Conservation (phyloP, 2,113 vertebrate species). For the Bagarius yarrelli region DNA sequence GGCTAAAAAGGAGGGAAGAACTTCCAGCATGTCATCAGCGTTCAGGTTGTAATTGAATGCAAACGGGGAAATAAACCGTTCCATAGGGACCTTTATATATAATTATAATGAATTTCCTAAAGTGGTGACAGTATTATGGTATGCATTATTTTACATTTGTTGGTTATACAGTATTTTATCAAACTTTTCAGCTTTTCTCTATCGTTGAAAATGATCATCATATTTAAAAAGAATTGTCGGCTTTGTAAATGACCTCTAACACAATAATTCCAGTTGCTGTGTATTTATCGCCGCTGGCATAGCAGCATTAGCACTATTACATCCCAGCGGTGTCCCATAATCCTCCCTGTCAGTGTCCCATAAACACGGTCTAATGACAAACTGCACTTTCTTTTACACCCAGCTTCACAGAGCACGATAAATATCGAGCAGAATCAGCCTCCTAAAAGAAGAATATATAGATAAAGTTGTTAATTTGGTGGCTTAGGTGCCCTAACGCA, state of each 20-base stretch:
- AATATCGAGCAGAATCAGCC: constrained; percentile 16
- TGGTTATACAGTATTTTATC: background rate
- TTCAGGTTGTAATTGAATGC: too few relatives aligned
- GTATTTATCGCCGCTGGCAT: constrained; percentile 26
- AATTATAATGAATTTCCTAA: too few relatives aligned
- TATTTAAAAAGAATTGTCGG: background rate
- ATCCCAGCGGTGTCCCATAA: constrained; percentile 27
- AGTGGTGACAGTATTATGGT: too few relatives aligned
- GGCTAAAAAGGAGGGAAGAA: too few relatives aligned
- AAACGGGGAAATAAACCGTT: too few relatives aligned
- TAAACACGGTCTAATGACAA: constrained; percentile 25
- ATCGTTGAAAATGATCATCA: background rate
- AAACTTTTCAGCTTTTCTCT: background rate
- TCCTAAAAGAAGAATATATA: background rate
- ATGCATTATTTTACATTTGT: too few relatives aligned
- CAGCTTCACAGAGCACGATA: constrained; percentile 18
- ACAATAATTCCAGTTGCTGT: background rate
- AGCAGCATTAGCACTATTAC: constrained; percentile 14
- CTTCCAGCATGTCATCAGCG: too few relatives aligned
- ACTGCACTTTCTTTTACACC: constrained; percentile 21
- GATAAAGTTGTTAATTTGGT: background rate
- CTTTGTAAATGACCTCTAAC: background rate
- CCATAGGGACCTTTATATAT: too few relatives aligned
- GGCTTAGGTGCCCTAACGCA: background rate
- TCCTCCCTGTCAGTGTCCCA: constrained; percentile 13